These are phyloP conservation scores for Marcusenius ussheri DNA, from an alignment of 2,113 vertebrate species.

Conservation along the genomic window DNA sequence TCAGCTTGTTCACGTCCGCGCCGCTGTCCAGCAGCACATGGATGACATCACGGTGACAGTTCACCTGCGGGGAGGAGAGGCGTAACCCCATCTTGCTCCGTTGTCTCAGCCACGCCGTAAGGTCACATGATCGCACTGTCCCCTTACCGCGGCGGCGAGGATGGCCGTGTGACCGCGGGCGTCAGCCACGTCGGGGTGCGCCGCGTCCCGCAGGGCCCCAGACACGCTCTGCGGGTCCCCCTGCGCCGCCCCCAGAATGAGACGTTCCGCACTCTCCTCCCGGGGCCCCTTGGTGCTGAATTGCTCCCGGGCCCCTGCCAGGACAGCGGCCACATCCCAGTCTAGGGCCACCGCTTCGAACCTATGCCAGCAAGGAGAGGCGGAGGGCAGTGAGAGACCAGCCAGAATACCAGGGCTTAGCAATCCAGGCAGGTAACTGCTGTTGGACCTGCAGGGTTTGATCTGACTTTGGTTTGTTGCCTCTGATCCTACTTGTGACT, in stretches of 20 bases:
- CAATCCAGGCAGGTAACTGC: background rate
- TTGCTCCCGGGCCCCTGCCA: constrained; percentile 48
- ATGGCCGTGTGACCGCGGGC: constrained; percentile 63
- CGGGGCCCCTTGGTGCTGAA: constrained; percentile 63
- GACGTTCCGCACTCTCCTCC: constrained; percentile 58
- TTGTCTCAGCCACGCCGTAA: background rate
- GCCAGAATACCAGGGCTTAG: background rate
- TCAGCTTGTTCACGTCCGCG: constrained; percentile 70
- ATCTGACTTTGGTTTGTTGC: background rate
- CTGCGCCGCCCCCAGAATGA: constrained; percentile 60
- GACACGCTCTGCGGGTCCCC: constrained; percentile 56
- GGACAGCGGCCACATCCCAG: constrained; percentile 59
- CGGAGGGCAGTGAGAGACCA: background rate
- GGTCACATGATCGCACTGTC: background rate
- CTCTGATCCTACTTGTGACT: background rate
- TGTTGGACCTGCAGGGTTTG: background rate
- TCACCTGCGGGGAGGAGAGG: constrained; percentile 51
- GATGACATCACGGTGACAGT: constrained; percentile 60
- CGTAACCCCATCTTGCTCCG: background rate
- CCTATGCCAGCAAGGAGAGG: constrained; percentile 28
- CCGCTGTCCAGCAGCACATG: constrained; percentile 71
- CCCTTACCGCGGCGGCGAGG: constrained; percentile 68
- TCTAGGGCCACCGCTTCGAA: constrained; percentile 31
- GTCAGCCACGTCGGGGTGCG: constrained; percentile 66
- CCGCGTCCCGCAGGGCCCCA: constrained; percentile 48